Base-by-base conservation (phyloP, 30 jellyfish, hydroid and myxozoan genomes). In the Turritopsis dohrnii region DNA sequence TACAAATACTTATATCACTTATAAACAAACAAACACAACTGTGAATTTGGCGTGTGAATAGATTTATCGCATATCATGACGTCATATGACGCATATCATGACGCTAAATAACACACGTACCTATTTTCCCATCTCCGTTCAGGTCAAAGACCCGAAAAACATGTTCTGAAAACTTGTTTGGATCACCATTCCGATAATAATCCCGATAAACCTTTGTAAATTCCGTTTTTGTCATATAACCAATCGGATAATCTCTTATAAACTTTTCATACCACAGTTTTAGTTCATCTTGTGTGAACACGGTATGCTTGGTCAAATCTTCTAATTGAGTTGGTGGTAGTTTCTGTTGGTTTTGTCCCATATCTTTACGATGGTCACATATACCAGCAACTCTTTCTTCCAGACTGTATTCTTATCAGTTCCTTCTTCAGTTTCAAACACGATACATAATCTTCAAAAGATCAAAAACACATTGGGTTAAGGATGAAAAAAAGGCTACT, bases 111-210 rank as follows among this genome's bases (percentile, higher is more conserved):
- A n/a, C n/a, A n/a, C n/a, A n/a, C n/a, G n/a, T n/a, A 89, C 96
- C 96, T 23, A 89, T 89, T 85, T 80, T 81, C 25, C 88, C 94
- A 89, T 89, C 96, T 29, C 82, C 80, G 79, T 89, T 89, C 27
- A 84, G 91, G 75, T 89, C 96, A 60, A 89, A 89, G 7, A 89
- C 96, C 30, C 96, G 30, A 66, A 89, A 89, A 18, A 89, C 96
- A 72, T 89, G 96, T 82, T 89, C 96, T 1, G 96, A 89, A 72
- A 89, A 89, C 66, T 71, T 75, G 69, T 81, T 80, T 5, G 94
- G 90, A 79, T 89, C 96, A 18, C 96, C 96, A n/a, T 84, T 27
- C 52, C 53, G 85, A 74, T 89, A 89, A 71, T 85, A 87, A 21
- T 88, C 92, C 52, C 88, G 84, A 83, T 89, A 89, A 29, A 89